Evolutionary conservation across 92 coral and sea anemone species (phyloP).

Genomic region (Diadumene lineata): DNA sequence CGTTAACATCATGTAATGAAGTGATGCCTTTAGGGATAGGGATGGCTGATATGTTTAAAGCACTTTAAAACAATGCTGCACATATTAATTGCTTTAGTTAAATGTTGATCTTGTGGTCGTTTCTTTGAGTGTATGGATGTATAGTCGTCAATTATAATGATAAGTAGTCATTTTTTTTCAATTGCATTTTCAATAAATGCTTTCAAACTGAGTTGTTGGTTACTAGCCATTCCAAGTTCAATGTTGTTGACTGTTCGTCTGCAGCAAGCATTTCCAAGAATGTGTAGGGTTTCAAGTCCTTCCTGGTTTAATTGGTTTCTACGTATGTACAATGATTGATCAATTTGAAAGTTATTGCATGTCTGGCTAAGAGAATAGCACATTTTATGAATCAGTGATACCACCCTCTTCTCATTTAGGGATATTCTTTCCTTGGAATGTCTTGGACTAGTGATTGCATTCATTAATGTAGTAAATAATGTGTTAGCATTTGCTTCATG

Average conservation of each 20-base stretch:
- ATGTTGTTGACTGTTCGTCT: constrained; percentile 23
- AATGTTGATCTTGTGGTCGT: constrained; percentile 27
- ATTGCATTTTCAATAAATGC: too few species aligned
- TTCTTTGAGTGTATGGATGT: constrained; percentile 45
- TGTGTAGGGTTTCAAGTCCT: constrained; percentile 36
- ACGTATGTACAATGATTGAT: constrained; percentile 35
- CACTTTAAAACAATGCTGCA: constrained; percentile 45
- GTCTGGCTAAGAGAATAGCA: constrained; percentile 54
- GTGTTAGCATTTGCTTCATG: not conserved
- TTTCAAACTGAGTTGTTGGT: constrained; percentile 24
- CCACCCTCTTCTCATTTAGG: not conserved
- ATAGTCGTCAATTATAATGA: constrained; percentile 56
- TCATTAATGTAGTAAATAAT: not conserved
- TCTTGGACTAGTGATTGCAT: not conserved
- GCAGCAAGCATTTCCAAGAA: constrained; percentile 41
- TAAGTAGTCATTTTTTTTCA: constrained; percentile 51
- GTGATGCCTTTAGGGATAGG: too few species aligned
- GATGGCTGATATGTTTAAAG: constrained; percentile 33
- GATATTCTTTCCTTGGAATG: not conserved
- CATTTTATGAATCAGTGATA: not conserved
- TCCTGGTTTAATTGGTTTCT: constrained; percentile 32
- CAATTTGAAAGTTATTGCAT: constrained; percentile 47
- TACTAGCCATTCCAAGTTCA: constrained; percentile 5
- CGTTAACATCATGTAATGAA: too few species aligned
- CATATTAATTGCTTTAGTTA: constrained; percentile 2